phyloP scores from a whole-genome alignment of 35 echinoderm and acorn worm species.

The Eucidaris tribuloides region DNA sequence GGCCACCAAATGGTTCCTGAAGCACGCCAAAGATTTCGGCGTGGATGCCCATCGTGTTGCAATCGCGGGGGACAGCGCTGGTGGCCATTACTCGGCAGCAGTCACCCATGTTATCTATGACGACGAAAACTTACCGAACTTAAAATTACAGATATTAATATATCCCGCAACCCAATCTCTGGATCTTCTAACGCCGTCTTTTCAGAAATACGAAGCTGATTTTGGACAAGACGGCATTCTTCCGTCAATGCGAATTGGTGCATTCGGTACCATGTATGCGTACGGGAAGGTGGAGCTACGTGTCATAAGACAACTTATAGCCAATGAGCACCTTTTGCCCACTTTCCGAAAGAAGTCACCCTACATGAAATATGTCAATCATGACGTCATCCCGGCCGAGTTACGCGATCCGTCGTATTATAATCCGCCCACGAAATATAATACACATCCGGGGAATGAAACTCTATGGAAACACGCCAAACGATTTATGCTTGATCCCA shows the following conservation, averaged over 20 bases:
- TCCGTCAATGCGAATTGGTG: background rate
- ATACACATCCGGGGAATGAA: too few relatives aligned
- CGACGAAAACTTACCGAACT: conserved; percentile 35
- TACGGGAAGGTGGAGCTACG: conserved; percentile 39
- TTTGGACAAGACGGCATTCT: conserved; percentile 52
- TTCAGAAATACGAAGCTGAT: conserved; percentile 43
- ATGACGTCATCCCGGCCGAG: background rate
- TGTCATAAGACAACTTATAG: conserved; percentile 10
- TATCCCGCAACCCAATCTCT: conserved; percentile 57
- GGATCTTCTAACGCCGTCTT: conserved; percentile 35
- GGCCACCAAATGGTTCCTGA: conserved; percentile 56
- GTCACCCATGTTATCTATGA: conserved; percentile 42
- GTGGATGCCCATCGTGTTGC: conserved; percentile 42
- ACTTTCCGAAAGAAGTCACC: conserved; percentile 21
- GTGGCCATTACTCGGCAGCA: conserved; percentile 44
- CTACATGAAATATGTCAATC: background rate
- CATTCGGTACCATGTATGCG: background rate
- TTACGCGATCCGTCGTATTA: conserved; percentile 11
- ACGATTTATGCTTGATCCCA: conserved; percentile 37
- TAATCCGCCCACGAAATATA: background rate
- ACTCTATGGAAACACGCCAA: conserved; percentile 32
- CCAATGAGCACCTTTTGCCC: conserved; percentile 48
- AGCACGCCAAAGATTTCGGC: conserved; percentile 40
- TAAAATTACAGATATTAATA: conserved; percentile 55
- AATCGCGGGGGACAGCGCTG: conserved; percentile 66